These are phyloP conservation scores for Scaptomyza pallida DNA, from an alignment of 1,140 invertebrate genomes.

Conservation along the genomic window DNA sequence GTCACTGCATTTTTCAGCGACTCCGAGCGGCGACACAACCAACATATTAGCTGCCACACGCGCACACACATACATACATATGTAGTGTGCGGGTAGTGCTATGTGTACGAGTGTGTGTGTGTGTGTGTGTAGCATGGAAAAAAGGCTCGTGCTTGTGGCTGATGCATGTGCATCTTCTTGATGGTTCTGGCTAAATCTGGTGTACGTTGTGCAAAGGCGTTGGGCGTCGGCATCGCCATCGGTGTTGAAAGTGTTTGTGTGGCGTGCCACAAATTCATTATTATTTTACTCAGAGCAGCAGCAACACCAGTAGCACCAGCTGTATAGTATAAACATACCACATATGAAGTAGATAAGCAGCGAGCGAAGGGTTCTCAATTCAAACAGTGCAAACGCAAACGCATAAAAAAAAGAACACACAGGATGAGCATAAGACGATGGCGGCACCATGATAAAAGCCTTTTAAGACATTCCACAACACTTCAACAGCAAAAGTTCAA, in stretches of 20 bases:
- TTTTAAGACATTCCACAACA: conserved; percentile 15
- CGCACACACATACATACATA: conserved; percentile 1
- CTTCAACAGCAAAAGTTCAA: not conserved
- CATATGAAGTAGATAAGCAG: conserved; percentile 48
- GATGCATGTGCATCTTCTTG: conserved; percentile 77
- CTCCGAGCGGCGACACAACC: conserved; percentile 68
- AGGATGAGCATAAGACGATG: conserved; percentile 20
- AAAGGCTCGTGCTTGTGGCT: conserved; percentile 33
- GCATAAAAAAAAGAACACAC: conserved; percentile 13
- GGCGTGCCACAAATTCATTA: conserved; percentile 80
- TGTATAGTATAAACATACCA: conserved; percentile 47
- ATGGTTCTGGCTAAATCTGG: conserved; percentile 72
- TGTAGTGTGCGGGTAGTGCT: conserved; percentile 8
- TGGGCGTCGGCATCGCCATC: conserved; percentile 1
- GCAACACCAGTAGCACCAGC: conserved; percentile 30
- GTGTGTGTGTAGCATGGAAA: conserved; percentile 24
- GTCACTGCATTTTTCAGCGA: conserved; percentile 80
- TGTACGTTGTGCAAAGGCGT: conserved; percentile 61
- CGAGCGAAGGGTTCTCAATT: conserved; percentile 3
- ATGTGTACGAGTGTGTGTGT: not conserved
- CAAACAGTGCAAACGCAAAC: not conserved
- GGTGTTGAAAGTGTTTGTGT: conserved; percentile 67
- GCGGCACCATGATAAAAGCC: conserved; percentile 1
- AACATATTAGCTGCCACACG: conserved; percentile 80
- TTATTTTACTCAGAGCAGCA: conserved; percentile 57